Percentiles rank a stretch among this genome's conserved stretches.
Conservation (phyloP, 2,113 vertebrate species). For the Tychaedon coryphoeus region DNA sequence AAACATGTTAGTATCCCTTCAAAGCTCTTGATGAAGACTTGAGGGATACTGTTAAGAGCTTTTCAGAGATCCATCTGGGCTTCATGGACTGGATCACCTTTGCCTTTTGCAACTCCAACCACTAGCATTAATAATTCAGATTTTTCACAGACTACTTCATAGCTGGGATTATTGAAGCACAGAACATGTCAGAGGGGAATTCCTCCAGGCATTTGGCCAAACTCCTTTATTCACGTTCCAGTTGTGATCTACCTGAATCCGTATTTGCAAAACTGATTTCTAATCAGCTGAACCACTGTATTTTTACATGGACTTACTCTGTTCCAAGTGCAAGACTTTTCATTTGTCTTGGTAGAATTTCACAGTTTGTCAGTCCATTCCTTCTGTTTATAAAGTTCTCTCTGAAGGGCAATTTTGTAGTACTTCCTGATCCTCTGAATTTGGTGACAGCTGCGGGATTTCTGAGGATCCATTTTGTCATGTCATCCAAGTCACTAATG, state of each 20-base stretch:
- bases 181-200: not conserved
- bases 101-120: not conserved
- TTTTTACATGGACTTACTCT: not conserved
- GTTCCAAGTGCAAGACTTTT: not conserved
- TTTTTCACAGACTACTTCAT: not conserved
- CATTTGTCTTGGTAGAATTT: not conserved
- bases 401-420: not conserved
- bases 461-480: not conserved
- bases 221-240: not conserved
- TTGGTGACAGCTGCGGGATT: not conserved
- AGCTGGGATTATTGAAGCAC: not conserved
- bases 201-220: not conserved
- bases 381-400: not conserved
- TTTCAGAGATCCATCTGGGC: not conserved
- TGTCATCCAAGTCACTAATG: not conserved
- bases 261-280: not conserved
- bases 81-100: not conserved
- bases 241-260: not conserved
- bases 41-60: not conserved
- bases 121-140: not conserved
- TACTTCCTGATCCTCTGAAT: not conserved
- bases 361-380: not conserved
- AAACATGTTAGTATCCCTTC: not conserved
- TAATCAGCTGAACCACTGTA: not conserved
- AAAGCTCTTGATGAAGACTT: not conserved